phyloP scores from a whole-genome alignment of 2,888 invertebrate species.

The Epistrophe grossulariae region DNA sequence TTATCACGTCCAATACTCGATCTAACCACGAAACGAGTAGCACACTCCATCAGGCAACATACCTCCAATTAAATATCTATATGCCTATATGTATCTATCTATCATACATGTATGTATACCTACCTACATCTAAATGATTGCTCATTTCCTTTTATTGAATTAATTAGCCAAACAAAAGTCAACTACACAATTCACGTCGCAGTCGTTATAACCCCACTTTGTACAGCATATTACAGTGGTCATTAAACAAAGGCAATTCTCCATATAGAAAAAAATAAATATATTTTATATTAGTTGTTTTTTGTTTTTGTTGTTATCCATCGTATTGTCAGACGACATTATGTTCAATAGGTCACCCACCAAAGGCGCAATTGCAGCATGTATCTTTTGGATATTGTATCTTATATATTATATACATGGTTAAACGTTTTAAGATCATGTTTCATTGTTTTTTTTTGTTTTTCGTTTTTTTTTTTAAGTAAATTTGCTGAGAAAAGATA shows the following conservation, averaged over 20 bases:
- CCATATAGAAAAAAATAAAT: background rate
- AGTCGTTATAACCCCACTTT: conserved; percentile 20
- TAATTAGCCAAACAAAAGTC: conserved; percentile 72
- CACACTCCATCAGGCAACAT: conserved; percentile 26
- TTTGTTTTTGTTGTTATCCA: conserved; percentile 7
- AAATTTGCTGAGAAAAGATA: conserved; percentile 25
- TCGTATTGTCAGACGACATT: conserved; percentile 22
- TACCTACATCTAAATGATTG: conserved; percentile 52
- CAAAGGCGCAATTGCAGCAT: conserved; percentile 58
- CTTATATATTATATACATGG: conserved; percentile 38
- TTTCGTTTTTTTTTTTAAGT: background rate
- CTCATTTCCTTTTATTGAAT: conserved; percentile 74
- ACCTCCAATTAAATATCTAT: conserved; percentile 20
- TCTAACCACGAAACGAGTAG: conserved; percentile 41
- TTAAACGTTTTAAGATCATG: conserved; percentile 61
- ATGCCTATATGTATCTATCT: too few relatives aligned
- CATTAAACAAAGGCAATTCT: conserved; percentile 56
- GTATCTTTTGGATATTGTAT: conserved; percentile 46
- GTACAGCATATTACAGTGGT: conserved; percentile 23
- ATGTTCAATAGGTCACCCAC: conserved; percentile 66
- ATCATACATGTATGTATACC: background rate
- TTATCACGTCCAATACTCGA: conserved; percentile 47
- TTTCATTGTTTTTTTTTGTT: conserved; percentile 54
- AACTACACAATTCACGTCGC: conserved; percentile 53
- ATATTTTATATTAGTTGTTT: background rate